Evolutionary conservation across 2,113 vertebrate species (phyloP), one percentile per base, ranked within the genome.

Genomic region (Delphinus delphis): DNA sequence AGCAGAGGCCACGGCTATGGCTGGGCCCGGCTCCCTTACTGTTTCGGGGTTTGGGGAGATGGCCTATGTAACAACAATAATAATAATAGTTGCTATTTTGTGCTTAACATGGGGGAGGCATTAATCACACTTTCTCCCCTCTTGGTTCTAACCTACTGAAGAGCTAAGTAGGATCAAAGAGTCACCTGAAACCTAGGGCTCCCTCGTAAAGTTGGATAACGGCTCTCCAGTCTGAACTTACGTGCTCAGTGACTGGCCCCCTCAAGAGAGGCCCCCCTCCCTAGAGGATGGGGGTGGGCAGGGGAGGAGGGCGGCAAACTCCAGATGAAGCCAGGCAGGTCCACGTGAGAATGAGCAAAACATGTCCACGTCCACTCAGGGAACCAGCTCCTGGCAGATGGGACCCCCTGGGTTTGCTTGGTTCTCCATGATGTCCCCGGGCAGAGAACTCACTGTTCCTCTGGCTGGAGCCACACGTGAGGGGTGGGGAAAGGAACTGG

Each of bases 351-450:
- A 55, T 8, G 5, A n/a, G 7, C 26, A 0, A 79, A 58, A 44
- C 14, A 3, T 0, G 2, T 3, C n/a, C 68, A 28, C 1, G 6
- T 44, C 76, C 6, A 1, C 62, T 26, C 33, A 4, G 53, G 47
- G 31, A 62, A 26, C 41, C 3, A 15, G 26, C 38, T 81, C 28
- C 81, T 47, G 41, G 53, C 21, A 58, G 55, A 31, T 8, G 3
- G 55, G 47, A 71, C n/a, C 47, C 67, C 5, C 5, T 14, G 60
- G 44, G 38, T 76, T 44, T 38, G 5, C 63, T 33, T 41, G 65
- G 12, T 36, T 68, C 47, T 85, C 7, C 41, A 33, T 44, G 47
- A 60, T 65, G 25, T 90, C 77, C 67, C 25, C 3, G 20, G 77
- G 38, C 15, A 58, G 70, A 58, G 8, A 23, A 31, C n/a, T 9